phyloP scores from a whole-genome alignment of 53 echinoderm and acorn worm genomes.

The Henricia sp. region DNA sequence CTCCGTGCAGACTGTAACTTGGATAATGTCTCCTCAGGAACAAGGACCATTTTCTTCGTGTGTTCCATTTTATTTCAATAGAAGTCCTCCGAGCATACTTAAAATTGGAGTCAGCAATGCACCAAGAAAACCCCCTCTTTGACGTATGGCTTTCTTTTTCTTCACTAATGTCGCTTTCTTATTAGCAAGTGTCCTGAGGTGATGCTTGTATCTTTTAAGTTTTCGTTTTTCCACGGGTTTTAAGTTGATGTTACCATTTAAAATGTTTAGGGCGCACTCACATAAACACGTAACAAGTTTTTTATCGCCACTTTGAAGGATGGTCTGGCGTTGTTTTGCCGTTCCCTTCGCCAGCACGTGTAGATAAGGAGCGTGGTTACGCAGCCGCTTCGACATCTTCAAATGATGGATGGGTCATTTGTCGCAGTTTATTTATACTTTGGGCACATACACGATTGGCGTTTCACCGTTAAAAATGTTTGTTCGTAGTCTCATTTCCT shows the following conservation, averaged over 20 bases:
- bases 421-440: neutral
- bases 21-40: slow-evolving; percentile 63
- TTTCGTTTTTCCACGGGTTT: slow-evolving; percentile 57
- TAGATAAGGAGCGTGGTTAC: slow-evolving; percentile 61
- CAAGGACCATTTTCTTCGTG: slow-evolving; percentile 78
- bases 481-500: slow-evolving; percentile 62
- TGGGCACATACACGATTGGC: slow-evolving; percentile 61
- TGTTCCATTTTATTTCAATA: slow-evolving; percentile 69
- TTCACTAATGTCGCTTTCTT: slow-evolving; percentile 19
- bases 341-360: slow-evolving; percentile 72
- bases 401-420: neutral
- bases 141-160: slow-evolving; percentile 63
- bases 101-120: slow-evolving; percentile 40
- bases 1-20: slow-evolving; percentile 59
- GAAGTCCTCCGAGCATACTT: slow-evolving; percentile 27
- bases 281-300: slow-evolving; percentile 61
- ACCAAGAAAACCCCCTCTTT: slow-evolving; percentile 72
- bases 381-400: slow-evolving; percentile 59
- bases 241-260: slow-evolving; percentile 63
- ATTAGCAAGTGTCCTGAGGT: slow-evolving; percentile 50
- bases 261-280: slow-evolving; percentile 20
- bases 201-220: slow-evolving; percentile 50
- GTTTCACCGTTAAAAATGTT: slow-evolving; percentile 71
- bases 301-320: slow-evolving; percentile 66
- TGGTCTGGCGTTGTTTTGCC: slow-evolving; percentile 60